Evolutionary conservation across 2,888 invertebrate species (phyloP).

Genomic region (Scaptomyza tumidula): DNA sequence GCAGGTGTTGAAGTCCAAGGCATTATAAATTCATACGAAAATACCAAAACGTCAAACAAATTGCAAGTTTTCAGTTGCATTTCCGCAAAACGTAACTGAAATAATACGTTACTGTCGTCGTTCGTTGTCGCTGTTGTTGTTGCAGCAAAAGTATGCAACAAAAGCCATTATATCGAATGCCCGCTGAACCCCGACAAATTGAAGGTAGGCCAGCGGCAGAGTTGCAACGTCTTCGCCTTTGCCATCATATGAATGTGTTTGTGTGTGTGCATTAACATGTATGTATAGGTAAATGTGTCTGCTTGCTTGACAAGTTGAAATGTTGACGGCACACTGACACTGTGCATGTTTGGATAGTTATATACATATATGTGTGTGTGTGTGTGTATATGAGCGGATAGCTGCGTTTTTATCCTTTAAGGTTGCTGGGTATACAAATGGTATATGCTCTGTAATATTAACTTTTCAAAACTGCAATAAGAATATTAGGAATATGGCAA

Average conservation of each 20-base stretch:
- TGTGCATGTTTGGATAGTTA: slow-evolving; percentile 37
- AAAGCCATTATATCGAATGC: slow-evolving; percentile 59
- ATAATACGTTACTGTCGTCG: slow-evolving; percentile 62
- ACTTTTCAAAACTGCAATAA: background rate
- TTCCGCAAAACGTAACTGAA: slow-evolving; percentile 76
- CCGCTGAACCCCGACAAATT: slow-evolving; percentile 70
- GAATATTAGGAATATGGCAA: background rate
- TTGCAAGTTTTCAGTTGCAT: slow-evolving; percentile 79
- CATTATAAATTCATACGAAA: slow-evolving; percentile 75
- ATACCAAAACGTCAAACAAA: slow-evolving; percentile 77
- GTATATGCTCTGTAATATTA: background rate
- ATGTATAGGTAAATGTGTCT: slow-evolving; percentile 45
- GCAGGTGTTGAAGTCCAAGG: slow-evolving; percentile 72
- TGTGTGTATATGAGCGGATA: slow-evolving; percentile 31
- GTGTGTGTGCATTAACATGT: slow-evolving; percentile 6
- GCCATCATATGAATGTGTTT: slow-evolving; percentile 1
- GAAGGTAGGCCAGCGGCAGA: slow-evolving; percentile 66
- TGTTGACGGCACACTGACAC: slow-evolving; percentile 77
- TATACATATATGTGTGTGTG: slow-evolving; percentile 28
- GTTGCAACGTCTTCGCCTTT: slow-evolving; percentile 53
- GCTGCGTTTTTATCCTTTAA: slow-evolving; percentile 26
- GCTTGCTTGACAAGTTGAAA: slow-evolving; percentile 76
- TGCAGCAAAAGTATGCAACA: slow-evolving; percentile 64
- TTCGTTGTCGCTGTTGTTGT: background rate
- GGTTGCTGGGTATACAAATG: background rate